Base-by-base conservation (phyloP, 2,888 invertebrate genomes). In the Troides oblongomaculatus region DNA sequence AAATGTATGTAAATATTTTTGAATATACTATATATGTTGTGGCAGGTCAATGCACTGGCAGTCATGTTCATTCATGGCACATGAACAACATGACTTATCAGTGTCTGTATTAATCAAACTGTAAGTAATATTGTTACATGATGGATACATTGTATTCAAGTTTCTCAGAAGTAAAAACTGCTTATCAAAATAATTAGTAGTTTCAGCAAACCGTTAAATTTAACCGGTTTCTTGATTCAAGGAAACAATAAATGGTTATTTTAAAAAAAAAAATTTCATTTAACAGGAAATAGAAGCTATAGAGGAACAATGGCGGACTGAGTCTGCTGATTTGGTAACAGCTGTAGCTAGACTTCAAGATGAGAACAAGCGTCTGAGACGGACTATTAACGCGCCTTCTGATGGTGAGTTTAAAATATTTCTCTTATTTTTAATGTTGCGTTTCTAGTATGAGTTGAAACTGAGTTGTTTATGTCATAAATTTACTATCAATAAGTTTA, bases 261-360 rank as follows among this genome's bases (percentile, higher is more conserved):
- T 65, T 63, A 66, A 69, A 62, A 63, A 25, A 66, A 63, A 21
- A 66, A 68, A 58, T 50, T 72, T 64, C 62, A 17, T 67, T 43
- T 68, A n/a, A 17, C 75, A 98, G 97, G 99, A 99, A 93, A 91
- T 99, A 82, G 99, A 99, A 90, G 96, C 97, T 75, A 98, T 99
- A 71, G 99, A 99, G 86, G 99, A 99, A 79, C 97, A 98, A 86
- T 99, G 99, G 97, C 95, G 97, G 74, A 95, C 95, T 61, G 99
- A 99, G 91, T 97, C 97, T 0, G 96, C 97, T 71, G 98, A 99
- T 76, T 92, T 99, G 78, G 95, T 97, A 64, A 94, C 96, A 14
- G 94, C 97, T 78, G 97, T 99, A 4, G 94, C 96, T 2, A 94
- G 95, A 72, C 93, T 99, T 67, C 97, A 98, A 89, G 97, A 98